Evolutionary conservation across 1,140 invertebrate species (phyloP), one percentile per base, ranked within the genome.

Genomic region (Caenorhabditis latens): DNA sequence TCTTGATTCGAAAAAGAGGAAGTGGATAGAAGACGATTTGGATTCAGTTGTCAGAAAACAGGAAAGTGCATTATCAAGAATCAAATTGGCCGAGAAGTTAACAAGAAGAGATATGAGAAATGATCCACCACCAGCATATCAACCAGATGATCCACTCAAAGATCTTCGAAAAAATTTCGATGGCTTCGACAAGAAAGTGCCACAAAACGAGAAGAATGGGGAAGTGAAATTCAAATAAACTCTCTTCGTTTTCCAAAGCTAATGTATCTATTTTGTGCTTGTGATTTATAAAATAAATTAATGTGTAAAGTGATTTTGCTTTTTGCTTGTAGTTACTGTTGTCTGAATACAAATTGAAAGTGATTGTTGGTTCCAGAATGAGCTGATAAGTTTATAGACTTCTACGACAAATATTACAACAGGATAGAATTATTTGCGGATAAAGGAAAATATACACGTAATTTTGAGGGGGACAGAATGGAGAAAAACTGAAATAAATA

Each of bases 21-120:
- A 79, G n/a, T 79, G 71, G 71, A 50, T 79, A 1, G 71, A 79
- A 14, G 71, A 79, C 11, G 71, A 79, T 24, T 50, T 79, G 71
- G 46, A 79, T 50, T 43, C 40, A 53, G 14, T 24, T 5, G 46
- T 79, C n/a, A 48, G 71, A 24, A 79, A 79, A 53, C 71, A 79
- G 13, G 71, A 79, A 11, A 79, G 71, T 42, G 71, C 71, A 9
- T 8, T 79, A 13, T 50, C 19, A 4, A 13, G 71, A 11, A 50
- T 79, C 3, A 79, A 53, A 50, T 19, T 79, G 46, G 71, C 71
- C 6, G 71, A 79, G n/a, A 53, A n/a, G n/a, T 14, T 21, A 2
- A 32, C 46, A 53, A 48, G n/a, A 11, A 79, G 71, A 24, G 46
- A 79, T 50, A 48, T 79, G 71, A 48, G 71, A 24, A 79, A 50